Evolutionary conservation across 2,113 vertebrate genomes (phyloP), one percentile per base, ranked within the genome.

Genomic region (Damaliscus lunatus): DNA sequence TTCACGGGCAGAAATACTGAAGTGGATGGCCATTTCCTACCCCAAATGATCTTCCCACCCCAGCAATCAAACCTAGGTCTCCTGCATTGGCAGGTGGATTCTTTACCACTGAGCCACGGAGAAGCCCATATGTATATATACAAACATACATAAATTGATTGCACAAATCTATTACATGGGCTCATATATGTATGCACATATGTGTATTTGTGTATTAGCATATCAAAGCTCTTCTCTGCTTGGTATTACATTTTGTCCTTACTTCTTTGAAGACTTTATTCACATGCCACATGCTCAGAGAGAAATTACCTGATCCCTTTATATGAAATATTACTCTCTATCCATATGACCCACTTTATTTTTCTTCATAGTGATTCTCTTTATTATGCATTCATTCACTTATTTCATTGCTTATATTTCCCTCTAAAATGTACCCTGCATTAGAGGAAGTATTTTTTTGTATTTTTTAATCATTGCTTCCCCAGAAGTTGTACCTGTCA

Each of bases 1-100:
- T 25, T 74, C 21, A 23, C 0, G 3, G 11, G 36, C 11, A 74
- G 43, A 12, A 43, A 43, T 25, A 74, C 36, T 74, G 21, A 36
- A 43, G 71, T 74, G 21, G 11, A 6, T 25, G 43, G 36, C 21
- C 21, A 74, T 25, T 43, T 74, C 11, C 71, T 74, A 25, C 1
- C 3, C 36, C 71, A 74, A 25, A 43, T 25, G 36, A 12, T 43
- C 71, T 40, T 77, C 36, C 23, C 36, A 27, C 40, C 6, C 23
- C 71, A 43, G 36, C 5, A 25, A 27, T 71, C 19, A 40, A 71
- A 71, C 19, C 64, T 23, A 11, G 3, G n/a, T 40, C 36, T 43
- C 23, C 0, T 77, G 36, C 1, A 0, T 27, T 43, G 23, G 23
- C 11, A 14, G 11, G 36, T 13, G 12, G 36, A 77, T 77, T 77